Base-by-base conservation (phyloP, 30 jellyfish, hydroid and myxozoan genomes). In the Hydractinia symbiolongicarpus region DNA sequence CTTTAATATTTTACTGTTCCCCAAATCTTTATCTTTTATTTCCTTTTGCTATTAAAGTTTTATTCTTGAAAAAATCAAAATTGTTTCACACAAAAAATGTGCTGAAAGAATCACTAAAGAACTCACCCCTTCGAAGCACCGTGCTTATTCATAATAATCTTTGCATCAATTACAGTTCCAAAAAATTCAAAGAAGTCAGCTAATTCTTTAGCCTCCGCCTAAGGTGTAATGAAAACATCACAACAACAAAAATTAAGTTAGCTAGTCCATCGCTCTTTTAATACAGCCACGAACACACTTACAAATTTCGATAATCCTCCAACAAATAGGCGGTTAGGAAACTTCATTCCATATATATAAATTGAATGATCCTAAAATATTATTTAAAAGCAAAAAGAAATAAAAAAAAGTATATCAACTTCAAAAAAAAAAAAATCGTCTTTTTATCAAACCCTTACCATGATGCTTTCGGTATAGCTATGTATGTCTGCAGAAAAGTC, bases 51-150 rank as follows among this genome's bases (percentile, higher is more conserved):
- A 30, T 2, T 30, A 30, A 30, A 30, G 1, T 30, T 30, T 30
- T 30, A 30, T 30, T 30, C 44, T 30, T 1, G 44, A 30, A 2
- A 30, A 30, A 30, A 30, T 30, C 44, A 30, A 30, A 30, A 30
- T 30, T 30, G 69, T 58, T 58, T 58, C 3, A 58, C 15, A 11
- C 15, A 58, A 58, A 58, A 11, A 58, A 58, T n/a, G 44, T 30
- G 44, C 44, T 30, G 44, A 30, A 30, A 58, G 1, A 58, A 58
- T 3, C 19, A 58, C 1, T 11, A 11, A 58, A 58, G 19, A 11
- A 58, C 15, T 58, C 74, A 64, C 74, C 74, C 74, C 40, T 64
- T 64, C 9, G 74, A 64, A 64, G 40, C 16, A 64, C 74, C 74
- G 2, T 44, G 7, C 40, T 44, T 51, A 64, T 64, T 51, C 74